Evolutionary conservation across 53 echinoderm and acorn worm species (phyloP).

Genomic region (Arbacia lixula): DNA sequence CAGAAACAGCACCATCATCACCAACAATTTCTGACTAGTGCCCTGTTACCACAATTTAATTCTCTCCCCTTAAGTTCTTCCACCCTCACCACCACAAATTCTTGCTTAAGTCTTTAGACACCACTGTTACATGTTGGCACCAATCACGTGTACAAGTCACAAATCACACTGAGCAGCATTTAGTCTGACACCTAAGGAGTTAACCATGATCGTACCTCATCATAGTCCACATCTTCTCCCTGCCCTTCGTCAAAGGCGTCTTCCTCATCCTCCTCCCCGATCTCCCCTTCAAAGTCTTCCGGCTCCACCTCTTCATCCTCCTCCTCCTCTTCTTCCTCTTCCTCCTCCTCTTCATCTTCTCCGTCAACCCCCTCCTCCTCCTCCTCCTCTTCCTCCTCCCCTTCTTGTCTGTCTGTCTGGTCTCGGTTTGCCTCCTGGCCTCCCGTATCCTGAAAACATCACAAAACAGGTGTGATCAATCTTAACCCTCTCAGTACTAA

Average conservation of each 20-base stretch:
- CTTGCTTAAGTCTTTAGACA: no score
- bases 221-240: conserved; percentile 39
- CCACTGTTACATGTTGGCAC: no score
- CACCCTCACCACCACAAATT: no score
- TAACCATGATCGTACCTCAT: no score
- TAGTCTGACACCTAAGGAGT: no score
- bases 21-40: no score
- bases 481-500: no score
- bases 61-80: no score
- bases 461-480: no score
- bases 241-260: conserved; percentile 54
- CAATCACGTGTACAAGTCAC: no score
- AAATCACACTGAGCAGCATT: no score
- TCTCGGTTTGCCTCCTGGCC: not conserved
- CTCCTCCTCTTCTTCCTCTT: conserved; percentile 59
- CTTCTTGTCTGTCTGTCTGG: conserved; percentile 28
- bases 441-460: conserved; percentile 16
- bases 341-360: conserved; percentile 72
- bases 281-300: conserved; percentile 42
- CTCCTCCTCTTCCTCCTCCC: conserved; percentile 65
- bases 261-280: conserved; percentile 56
- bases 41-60: no score
- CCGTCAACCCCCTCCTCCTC: conserved; percentile 70
- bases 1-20: not conserved
- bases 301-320: conserved; percentile 51